Percentiles rank a stretch among this genome's conserved stretches.
phyloP scores from a whole-genome alignment of 1,140 invertebrate species.

The Mercenaria mercenaria region DNA sequence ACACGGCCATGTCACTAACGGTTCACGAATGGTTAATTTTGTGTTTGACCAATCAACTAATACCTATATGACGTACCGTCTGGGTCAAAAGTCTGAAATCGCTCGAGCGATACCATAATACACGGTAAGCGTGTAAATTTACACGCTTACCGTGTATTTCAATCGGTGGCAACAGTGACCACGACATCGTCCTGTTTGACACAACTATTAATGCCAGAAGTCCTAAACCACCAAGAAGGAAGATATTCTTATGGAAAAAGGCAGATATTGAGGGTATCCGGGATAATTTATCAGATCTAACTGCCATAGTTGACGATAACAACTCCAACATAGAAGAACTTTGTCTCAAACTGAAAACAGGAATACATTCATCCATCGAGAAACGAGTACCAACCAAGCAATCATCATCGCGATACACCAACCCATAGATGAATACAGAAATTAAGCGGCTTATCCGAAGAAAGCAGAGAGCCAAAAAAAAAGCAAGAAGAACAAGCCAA shows the following conservation, averaged over 20 bases:
- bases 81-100: too few species aligned
- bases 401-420: not conserved
- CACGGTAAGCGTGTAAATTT: too few species aligned
- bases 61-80: too few species aligned
- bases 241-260: conserved; percentile 23
- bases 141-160: too few species aligned
- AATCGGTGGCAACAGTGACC: too few species aligned
- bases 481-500: conserved; percentile 33
- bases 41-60: too few species aligned
- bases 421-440: conserved; percentile 48
- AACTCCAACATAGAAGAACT: not conserved
- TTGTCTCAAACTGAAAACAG: not conserved
- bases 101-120: too few species aligned
- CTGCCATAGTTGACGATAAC: not conserved
- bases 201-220: too few species aligned
- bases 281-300: not conserved
- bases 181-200: too few species aligned
- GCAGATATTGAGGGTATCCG: not conserved
- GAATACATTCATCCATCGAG: not conserved
- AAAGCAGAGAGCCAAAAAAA: conserved; percentile 29
- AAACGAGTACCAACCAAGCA: conserved; percentile 32
- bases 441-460: conserved; percentile 1
- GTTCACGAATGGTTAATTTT: too few species aligned
- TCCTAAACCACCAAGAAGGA: not conserved
- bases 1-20: too few species aligned